Evolutionary conservation across 2,888 invertebrate species (phyloP), one percentile per base, ranked within the genome.

Genomic region (Poecilus cupreus): DNA sequence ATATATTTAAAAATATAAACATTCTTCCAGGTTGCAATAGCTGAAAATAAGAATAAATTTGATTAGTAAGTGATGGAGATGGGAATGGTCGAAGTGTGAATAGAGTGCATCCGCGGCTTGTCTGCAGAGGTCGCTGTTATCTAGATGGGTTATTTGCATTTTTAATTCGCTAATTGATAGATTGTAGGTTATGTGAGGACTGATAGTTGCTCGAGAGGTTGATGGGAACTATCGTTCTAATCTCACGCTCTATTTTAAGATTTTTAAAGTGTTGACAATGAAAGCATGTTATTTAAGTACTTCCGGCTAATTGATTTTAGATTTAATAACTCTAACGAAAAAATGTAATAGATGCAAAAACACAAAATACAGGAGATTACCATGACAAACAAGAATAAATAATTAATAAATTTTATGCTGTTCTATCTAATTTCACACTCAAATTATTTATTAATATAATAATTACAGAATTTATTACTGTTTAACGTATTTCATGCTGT

Each of bases 141-240:
- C 51, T 51, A 46, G 51, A 51, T 51, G 37, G 37, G 64, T 68
- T 51, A 68, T 68, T 68, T 68, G 64, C 64, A 37, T 68, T 68
- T 68, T 68, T 68, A 68, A 68, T 68, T 68, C 32, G 37, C 64
- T 68, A 68, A 68, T 68, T 68, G 64, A 68, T 68, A 68, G 64
- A 68, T 68, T 68, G 37, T 32, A 51, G 18, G 51, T 51, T 51
- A 51, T 13, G 51, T 5, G 46, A 51, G 51, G 8, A 8, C 2
- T 18, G 51, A 51, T 51, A 51, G 18, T 18, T 13, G 10, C 51
- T 51, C 8, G 51, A 16, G 13, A 10, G 13, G 16, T 16, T 51
- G 51, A 51, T 51, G 51, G 13, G 51, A 51, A 32, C 8, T 68
- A 16, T 18, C 37, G 37, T 16, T 68, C 16, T 37, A 5, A 68